Base-by-base conservation (phyloP, 2,888 invertebrate genomes). In the Troglohyphantes excavatus region DNA sequence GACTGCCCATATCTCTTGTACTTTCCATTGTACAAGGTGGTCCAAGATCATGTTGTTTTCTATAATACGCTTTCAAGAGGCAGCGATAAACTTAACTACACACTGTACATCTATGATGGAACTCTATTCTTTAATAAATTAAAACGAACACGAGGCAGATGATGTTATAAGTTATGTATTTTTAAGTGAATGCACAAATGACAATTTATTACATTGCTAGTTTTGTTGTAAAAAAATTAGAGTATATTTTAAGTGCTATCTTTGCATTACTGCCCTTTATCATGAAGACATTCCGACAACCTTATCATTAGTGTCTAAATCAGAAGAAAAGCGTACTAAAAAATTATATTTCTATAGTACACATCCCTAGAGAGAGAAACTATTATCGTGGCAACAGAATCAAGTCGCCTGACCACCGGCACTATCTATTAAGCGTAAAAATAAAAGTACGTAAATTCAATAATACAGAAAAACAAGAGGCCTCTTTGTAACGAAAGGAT, bases 31-130 rank as follows among this genome's bases (percentile, higher is more conserved):
- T 91, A 90, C 63, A 91, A 91, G 63, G 27, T 90, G n/a, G 87
- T 89, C 53, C 91, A 91, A 61, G 91, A 91, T 67, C 90, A 91
- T 59, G 23, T 86, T 91, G 17, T 91, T 90, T 70, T 73, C 85
- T 2, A 27, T 43, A 2, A 79, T 91, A 39, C 63, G 91, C 29
- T 21, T 27, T 23, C 65, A 61, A 23, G 81, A 89, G 6, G 90
- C 11, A 29, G 29, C n/a, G 2, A 68, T 29, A 23, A n/a, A 26
- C 11, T 29, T n/a, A 68, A 68, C 17, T 13, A 53, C 13, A 13
- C 53, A 53, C 9, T 5, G 5, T 5, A 53, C 13, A n/a, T n/a
- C 17, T 17, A n/a, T 13, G 53, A 17, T 53, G 53, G n/a, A 13
- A 1, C 13, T 13, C 17, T 13, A 53, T 6, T 33, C 33, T 0